Evolutionary conservation across 2,888 invertebrate species (phyloP).

Genomic region (Lasius fuliginosus): DNA sequence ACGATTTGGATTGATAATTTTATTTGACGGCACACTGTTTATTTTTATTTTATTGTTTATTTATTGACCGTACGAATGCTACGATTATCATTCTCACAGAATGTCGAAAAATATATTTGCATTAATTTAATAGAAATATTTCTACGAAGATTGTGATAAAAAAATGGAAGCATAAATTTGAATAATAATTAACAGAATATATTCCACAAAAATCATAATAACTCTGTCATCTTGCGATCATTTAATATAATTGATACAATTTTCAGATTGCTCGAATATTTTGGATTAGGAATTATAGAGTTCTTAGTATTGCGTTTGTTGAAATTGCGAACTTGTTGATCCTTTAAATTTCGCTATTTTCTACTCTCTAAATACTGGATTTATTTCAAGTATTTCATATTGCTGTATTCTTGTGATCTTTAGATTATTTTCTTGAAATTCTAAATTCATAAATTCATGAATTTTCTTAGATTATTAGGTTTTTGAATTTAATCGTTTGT

Average conservation of each 20-base stretch:
- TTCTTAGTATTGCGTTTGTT: neutral
- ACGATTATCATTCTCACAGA: neutral
- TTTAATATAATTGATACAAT: neutral
- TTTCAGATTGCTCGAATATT: neutral
- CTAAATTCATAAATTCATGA: neutral
- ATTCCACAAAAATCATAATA: neutral
- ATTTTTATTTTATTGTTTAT: neutral
- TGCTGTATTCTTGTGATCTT: neutral
- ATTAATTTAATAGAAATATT: neutral
- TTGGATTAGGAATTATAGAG: neutral
- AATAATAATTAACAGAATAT: neutral
- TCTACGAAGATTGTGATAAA: neutral
- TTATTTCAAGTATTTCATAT: neutral
- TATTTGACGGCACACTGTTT: neutral
- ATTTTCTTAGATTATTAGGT: neutral
- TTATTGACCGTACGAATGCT: neutral
- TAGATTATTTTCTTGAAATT: neutral
- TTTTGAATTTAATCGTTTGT: neutral
- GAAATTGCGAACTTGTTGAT: slow-evolving; percentile 13
- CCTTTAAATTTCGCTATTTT: neutral
- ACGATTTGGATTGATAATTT: neutral
- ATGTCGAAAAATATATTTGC: neutral
- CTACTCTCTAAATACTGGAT: neutral
- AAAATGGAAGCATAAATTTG: neutral
- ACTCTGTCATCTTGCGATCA: neutral